Evolutionary conservation across 1,140 invertebrate genomes (phyloP).

Genomic region (Apis dorsata): DNA sequence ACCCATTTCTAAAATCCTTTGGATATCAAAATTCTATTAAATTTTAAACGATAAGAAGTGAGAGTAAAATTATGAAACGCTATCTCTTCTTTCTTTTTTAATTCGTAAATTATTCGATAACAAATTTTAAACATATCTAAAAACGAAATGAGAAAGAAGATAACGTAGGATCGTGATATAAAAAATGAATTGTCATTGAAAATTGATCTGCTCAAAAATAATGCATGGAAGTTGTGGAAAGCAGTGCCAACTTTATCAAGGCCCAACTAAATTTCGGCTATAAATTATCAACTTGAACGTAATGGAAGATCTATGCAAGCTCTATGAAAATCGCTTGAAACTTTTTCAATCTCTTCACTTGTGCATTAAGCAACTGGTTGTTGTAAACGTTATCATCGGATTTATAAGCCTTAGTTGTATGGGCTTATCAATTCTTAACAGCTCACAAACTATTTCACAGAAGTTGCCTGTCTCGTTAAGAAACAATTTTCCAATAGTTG

Average conservation of each 20-base stretch:
- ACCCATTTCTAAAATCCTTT: neutral
- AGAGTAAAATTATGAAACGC: neutral
- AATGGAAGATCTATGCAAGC: neutral
- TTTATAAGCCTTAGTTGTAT: neutral
- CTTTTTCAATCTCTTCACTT: slow-evolving; percentile 23
- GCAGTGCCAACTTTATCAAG: neutral
- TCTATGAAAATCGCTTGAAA: neutral
- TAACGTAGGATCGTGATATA: too few relatives aligned
- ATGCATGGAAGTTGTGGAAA: neutral
- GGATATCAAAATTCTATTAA: neutral
- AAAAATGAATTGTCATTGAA: neutral
- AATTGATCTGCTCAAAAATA: neutral
- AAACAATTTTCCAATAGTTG: neutral
- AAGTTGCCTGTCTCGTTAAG: neutral
- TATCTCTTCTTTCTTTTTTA: neutral
- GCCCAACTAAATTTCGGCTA: neutral
- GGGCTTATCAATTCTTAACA: neutral
- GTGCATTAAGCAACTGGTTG: slow-evolving; percentile 2
- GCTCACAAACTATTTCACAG: neutral
- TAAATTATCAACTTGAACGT: neutral
- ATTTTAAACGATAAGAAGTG: neutral
- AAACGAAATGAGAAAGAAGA: too few relatives aligned
- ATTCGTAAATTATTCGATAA: too few relatives aligned
- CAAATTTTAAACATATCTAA: too few relatives aligned
- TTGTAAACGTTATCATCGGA: neutral